Evolutionary conservation across 2,113 vertebrate genomes (phyloP).

Genomic region (Acinonyx jubatus): DNA sequence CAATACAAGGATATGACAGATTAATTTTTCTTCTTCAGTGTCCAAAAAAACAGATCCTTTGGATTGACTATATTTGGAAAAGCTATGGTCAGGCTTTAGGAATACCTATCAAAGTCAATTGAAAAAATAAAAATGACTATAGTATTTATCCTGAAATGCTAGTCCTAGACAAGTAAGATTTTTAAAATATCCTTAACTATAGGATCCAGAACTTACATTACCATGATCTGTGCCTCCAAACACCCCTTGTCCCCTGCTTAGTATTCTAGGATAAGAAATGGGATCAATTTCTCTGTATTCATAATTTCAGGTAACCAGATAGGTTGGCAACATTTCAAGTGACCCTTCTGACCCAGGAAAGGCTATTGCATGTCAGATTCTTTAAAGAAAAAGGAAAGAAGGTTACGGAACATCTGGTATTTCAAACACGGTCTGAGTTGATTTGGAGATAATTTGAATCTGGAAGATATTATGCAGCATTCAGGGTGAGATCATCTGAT

Average conservation of each 20-base stretch:
- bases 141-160: conserved; percentile 42
- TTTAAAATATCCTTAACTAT: conserved; percentile 1
- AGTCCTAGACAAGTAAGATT: neutral
- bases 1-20: conserved; percentile 62
- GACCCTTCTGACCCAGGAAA: conserved; percentile 64
- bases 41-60: conserved; percentile 57
- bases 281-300: conserved; percentile 72
- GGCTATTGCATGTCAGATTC: conserved; percentile 64
- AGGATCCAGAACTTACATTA: conserved; percentile 16
- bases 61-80: conserved; percentile 62
- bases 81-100: conserved; percentile 29
- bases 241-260: neutral
- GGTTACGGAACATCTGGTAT: conserved; percentile 74
- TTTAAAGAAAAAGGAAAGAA: conserved; percentile 53
- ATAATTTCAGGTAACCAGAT: conserved; percentile 70
- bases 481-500: conserved; percentile 72
- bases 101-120: conserved; percentile 4
- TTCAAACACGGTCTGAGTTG: conserved; percentile 69
- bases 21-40: conserved; percentile 62
- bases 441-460: conserved; percentile 70
- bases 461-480: conserved; percentile 72
- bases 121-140: neutral
- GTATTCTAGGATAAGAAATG: neutral
- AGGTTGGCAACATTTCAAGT: conserved; percentile 74
- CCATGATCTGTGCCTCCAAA: neutral